These are phyloP conservation scores for Stegastes partitus DNA, from an alignment of 2,113 vertebrate genomes.

Conservation along the genomic window DNA sequence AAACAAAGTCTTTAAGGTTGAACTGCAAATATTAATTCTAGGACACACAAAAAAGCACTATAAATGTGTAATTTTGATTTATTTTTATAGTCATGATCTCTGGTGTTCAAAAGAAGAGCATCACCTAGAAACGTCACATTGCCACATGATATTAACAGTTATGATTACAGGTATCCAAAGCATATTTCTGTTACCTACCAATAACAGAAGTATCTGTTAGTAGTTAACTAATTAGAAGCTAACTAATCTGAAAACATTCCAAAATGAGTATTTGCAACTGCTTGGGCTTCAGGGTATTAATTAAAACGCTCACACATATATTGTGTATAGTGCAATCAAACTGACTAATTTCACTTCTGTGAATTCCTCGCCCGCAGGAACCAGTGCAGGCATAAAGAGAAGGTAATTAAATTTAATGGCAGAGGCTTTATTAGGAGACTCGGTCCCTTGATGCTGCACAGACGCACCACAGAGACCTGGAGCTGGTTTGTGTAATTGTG, in stretches of 20 bases:
- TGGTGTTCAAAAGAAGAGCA: too few species aligned
- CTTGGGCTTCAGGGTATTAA: background rate
- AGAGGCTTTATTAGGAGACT: constrained; percentile 25
- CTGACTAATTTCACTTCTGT: background rate
- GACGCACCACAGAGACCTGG: constrained; percentile 21
- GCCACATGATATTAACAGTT: too few species aligned
- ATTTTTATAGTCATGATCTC: background rate
- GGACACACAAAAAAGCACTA: too few species aligned
- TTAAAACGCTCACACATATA: background rate
- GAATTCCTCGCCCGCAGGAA: constrained; percentile 2
- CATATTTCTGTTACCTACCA: too few species aligned
- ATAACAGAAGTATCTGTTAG: too few species aligned
- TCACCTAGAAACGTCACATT: too few species aligned
- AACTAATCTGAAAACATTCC: too few species aligned
- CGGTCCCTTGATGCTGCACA: constrained; percentile 20
- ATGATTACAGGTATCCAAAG: too few species aligned
- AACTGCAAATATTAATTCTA: too few species aligned
- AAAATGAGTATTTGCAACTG: too few species aligned
- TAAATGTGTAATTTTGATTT: constrained; percentile 1
- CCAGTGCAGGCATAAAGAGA: background rate
- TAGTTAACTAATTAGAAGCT: too few species aligned
- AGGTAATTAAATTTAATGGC: constrained; percentile 38
- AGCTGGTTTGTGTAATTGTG: constrained; percentile 35
- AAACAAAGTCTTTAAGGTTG: too few species aligned
- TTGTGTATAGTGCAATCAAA: background rate